phyloP scores from a whole-genome alignment of 2,888 invertebrate genomes.

The Lumbricus terrestris region DNA sequence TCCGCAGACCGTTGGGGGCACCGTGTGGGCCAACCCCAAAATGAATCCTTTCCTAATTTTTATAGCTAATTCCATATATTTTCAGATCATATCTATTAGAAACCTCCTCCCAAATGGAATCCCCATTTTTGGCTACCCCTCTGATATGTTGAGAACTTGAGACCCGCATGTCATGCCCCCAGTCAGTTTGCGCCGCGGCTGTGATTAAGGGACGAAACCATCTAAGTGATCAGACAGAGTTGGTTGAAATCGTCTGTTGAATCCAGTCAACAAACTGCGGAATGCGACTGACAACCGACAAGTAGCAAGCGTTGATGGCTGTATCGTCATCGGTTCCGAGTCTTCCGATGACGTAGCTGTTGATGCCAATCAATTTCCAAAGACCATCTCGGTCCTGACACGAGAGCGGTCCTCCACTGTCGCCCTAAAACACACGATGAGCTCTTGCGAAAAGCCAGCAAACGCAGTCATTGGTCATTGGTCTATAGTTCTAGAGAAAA shows the following conservation, averaged over 20 bases:
- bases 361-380: slow-evolving; percentile 19
- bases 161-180: no score
- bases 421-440: background rate
- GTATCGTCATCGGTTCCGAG: background rate
- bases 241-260: background rate
- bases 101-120: no score
- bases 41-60: no score
- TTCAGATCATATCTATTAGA: no score
- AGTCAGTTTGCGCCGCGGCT: no score
- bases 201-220: background rate
- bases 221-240: background rate
- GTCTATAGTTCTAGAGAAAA: no score
- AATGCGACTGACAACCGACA: background rate
- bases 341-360: slow-evolving; percentile 18
- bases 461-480: background rate
- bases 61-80: no score
- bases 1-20: no score
- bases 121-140: no score
- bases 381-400: slow-evolving; percentile 4
- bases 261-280: slow-evolving; percentile 16
- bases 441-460: background rate
- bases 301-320: background rate
- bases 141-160: no score
- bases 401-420: slow-evolving; percentile 21
- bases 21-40: no score